Evolutionary conservation across 2,113 vertebrate species (phyloP).

Genomic region (Trematocara nigrifrons): DNA sequence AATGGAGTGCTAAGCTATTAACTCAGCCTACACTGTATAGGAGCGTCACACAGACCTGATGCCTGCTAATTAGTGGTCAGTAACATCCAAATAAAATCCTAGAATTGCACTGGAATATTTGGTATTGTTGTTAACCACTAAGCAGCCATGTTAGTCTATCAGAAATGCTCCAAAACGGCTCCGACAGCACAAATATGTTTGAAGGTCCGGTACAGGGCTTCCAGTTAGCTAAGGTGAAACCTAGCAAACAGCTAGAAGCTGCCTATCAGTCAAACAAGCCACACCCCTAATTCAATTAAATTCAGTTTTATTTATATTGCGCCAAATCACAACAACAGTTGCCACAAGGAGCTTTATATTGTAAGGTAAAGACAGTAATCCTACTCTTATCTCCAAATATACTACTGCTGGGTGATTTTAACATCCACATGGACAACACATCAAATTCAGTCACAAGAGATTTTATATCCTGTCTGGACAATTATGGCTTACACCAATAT

Average conservation of each 20-base stretch:
- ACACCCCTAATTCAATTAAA: neutral
- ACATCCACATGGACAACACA: neutral
- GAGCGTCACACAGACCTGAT: neutral
- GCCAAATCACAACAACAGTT: neutral
- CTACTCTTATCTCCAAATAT: neutral
- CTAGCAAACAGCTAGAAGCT: neutral
- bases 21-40: neutral
- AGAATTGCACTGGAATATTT: neutral
- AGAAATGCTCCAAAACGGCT: neutral
- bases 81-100: neutral
- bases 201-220: neutral
- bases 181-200: neutral
- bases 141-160: neutral
- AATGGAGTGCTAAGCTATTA: neutral
- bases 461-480: no score
- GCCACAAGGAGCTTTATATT: neutral
- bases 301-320: neutral
- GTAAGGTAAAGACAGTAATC: neutral
- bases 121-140: neutral
- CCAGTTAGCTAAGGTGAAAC: neutral
- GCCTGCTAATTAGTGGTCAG: neutral
- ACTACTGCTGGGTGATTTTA: neutral
- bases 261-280: no score
- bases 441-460: neutral
- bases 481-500: no score